These are phyloP conservation scores for Hydra vulgaris DNA, from an alignment of 30 jellyfish, hydroid and myxozoan species.

Conservation along the genomic window DNA sequence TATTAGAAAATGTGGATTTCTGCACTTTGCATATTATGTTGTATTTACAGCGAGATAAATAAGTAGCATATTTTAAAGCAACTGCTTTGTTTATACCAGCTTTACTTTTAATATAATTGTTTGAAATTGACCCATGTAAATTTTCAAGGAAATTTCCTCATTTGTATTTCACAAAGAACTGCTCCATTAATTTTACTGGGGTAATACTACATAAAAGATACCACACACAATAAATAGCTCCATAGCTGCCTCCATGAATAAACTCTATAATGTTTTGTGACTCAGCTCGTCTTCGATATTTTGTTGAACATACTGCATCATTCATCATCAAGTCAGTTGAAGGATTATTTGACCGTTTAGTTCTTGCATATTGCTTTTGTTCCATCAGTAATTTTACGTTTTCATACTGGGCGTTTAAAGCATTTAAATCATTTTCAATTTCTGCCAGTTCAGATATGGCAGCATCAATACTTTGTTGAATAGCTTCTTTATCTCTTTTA, in stretches of 20 bases:
- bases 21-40: conserved; percentile 12
- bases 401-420: not conserved
- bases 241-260: not conserved
- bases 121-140: not conserved
- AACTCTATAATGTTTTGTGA: no score
- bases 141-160: not conserved
- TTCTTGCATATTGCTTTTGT: no score
- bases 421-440: not conserved
- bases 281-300: conserved; percentile 21
- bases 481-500: no score
- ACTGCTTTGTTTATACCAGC: no score
- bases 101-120: not conserved
- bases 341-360: no score
- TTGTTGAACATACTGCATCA: conserved; percentile 5
- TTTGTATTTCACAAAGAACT: not conserved
- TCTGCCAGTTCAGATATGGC: no score
- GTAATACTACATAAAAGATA: not conserved
- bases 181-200: conserved; percentile 1
- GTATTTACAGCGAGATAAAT: no score
- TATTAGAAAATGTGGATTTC: conserved; percentile 5
- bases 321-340: conserved; percentile 6
- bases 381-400: conserved; percentile 2
- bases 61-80: no score
- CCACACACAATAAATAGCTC: conserved; percentile 13
- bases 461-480: no score